Evolutionary conservation across 1,140 invertebrate genomes (phyloP), one percentile per base, ranked within the genome.

Genomic region (Nasonia giraulti): DNA sequence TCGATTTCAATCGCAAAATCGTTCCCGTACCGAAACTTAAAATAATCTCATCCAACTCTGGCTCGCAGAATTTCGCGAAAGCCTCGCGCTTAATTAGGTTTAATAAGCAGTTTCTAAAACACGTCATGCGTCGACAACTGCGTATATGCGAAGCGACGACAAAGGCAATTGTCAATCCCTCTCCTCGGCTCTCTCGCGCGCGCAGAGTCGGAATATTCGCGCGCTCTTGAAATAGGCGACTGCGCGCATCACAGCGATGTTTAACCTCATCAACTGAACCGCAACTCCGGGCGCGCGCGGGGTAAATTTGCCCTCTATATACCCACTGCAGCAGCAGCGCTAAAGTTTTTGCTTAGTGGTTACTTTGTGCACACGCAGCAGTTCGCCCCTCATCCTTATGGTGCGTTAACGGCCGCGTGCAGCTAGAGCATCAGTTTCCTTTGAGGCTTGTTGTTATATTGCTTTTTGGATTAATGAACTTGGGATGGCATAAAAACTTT

Each of bases 71-170:
- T 80, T 68, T 50, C 83, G 62, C 68, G 27, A 2, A 84, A 23
- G 71, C 76, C 40, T 74, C 12, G 23, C n/a, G 11, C 79, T 68
- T 77, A 74, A 81, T 40, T 85, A 40, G 33, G n/a, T 79, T 85
- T 80, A 85, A 85, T 85, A 80, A 80, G 78, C 83, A 80, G 27
- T 47, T 84, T 74, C 83, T 66, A 31, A 71, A 84, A 74, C 77
- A 80, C 83, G 83, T 80, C 77, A 74, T 74, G 71, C 75, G 3
- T 31, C 71, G 73, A 76, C n/a, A 77, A 75, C 31, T 82, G 75
- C 62, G 62, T 37, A 62, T 11, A 44, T n/a, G 66, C 14, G 68
- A 2, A 37, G 62, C 82, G 23, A 50, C 62, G 71, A 76, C 84
- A 85, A 85, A 85, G 66, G 27, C 74, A 82, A 81, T 85, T 82